A percentile compares a stretch with the other conserved stretches of the same genome.
Conservation (phyloP, 2,113 vertebrate species). For the Cyanoramphus novaezelandiae region DNA sequence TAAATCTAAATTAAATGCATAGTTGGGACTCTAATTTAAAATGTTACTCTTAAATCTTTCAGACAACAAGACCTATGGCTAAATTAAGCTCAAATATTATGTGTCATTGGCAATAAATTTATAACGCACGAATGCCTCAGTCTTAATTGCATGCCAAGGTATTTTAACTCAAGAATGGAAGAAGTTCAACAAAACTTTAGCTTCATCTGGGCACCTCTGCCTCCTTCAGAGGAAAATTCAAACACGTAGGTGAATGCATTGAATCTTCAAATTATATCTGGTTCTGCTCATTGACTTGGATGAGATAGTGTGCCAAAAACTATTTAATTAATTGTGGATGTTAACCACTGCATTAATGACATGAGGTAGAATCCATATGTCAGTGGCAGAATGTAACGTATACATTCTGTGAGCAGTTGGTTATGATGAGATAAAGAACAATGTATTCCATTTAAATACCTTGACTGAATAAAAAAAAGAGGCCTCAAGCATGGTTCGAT, state of each 20-base stretch:
- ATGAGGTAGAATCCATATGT: neutral
- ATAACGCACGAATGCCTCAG: neutral
- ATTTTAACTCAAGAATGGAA: neutral
- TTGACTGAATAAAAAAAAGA: neutral
- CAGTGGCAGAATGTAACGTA: neutral
- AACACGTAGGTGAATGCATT: neutral
- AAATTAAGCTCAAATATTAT: slow-evolving; percentile 24
- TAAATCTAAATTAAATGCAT: slow-evolving; percentile 45
- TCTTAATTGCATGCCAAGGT: neutral
- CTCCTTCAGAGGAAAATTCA: neutral
- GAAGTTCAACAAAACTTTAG: neutral
- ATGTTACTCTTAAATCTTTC: slow-evolving; percentile 31
- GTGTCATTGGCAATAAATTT: neutral
- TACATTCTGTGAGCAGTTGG: neutral
- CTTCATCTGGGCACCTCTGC: neutral
- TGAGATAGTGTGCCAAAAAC: neutral
- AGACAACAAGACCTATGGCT: neutral
- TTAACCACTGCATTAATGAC: neutral
- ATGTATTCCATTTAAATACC: neutral
- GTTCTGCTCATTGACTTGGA: neutral
- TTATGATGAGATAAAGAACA: neutral
- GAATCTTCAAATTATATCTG: neutral
- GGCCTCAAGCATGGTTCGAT: neutral
- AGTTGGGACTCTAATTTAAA: slow-evolving; percentile 22
- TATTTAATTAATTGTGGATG: neutral